Percentiles rank a stretch among this genome's conserved stretches.
Conservation (phyloP, 2,888 invertebrate species). For the Tromatobia lineatoria region DNA sequence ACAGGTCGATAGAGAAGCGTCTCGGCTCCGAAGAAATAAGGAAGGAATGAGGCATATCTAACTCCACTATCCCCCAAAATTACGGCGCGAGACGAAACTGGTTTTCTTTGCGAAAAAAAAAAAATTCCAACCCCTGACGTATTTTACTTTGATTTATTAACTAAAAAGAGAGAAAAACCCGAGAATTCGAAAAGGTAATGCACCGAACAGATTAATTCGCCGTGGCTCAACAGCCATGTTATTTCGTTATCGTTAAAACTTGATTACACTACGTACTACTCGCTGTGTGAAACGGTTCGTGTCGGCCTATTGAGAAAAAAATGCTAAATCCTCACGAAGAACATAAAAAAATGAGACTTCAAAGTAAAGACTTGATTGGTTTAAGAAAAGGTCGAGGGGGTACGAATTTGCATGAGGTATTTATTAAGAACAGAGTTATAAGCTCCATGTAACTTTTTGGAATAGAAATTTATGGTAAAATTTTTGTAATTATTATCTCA, state of each 20-base stretch:
- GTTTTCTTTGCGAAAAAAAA: not conserved
- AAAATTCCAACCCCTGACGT: not conserved
- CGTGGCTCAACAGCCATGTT: conserved; percentile 77
- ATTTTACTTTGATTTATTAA: not conserved
- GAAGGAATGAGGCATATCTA: conserved; percentile 9
- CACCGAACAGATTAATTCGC: conserved; percentile 71
- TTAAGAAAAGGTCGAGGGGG: conserved; percentile 9
- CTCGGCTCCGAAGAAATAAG: conserved; percentile 66
- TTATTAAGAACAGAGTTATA: not conserved
- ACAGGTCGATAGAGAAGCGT: conserved; percentile 78
- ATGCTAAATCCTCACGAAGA: not conserved
- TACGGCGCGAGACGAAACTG: conserved; percentile 4
- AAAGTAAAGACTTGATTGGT: conserved; percentile 29
- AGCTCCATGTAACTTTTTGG: no score
- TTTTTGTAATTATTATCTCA: no score
- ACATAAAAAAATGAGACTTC: not conserved
- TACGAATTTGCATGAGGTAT: conserved; percentile 29
- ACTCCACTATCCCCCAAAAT: not conserved
- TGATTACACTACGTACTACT: conserved; percentile 64
- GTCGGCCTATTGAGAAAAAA: conserved; percentile 26
- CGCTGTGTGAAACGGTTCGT: conserved; percentile 56
- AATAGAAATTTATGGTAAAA: no score
- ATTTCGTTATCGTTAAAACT: conserved; percentile 70
- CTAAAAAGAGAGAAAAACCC: conserved; percentile 6
- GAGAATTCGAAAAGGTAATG: conserved; percentile 18